Evolutionary conservation across 2,797 vertebrate species (phyloP).

Genomic region (Neoniphon sammara): DNA sequence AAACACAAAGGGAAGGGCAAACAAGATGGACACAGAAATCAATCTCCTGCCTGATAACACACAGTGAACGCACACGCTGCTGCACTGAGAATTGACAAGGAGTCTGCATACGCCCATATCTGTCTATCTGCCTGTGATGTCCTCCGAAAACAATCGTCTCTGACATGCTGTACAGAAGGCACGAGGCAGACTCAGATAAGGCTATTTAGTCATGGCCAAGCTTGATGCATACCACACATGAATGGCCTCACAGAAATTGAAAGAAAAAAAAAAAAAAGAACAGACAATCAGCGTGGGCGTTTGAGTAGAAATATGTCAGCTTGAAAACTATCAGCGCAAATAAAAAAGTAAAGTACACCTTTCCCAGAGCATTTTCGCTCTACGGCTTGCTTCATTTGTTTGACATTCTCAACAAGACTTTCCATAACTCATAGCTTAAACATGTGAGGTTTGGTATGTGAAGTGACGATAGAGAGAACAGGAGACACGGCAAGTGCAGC

Average conservation of each 20-base stretch:
- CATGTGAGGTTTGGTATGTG: too few relatives aligned
- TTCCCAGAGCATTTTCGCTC: conserved; percentile 13
- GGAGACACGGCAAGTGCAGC: conserved; percentile 33
- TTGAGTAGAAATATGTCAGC: conserved; percentile 24
- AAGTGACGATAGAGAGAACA: not conserved
- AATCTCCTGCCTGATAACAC: conserved; percentile 77
- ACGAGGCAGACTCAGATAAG: conserved; percentile 62
- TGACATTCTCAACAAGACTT: not conserved
- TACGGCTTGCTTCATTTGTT: conserved; percentile 27
- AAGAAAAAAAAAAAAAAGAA: conserved; percentile 26
- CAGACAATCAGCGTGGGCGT: conserved; percentile 38
- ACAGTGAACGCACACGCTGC: conserved; percentile 55
- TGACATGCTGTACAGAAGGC: conserved; percentile 62
- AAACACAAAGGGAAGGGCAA: conserved; percentile 80
- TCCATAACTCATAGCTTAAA: too few relatives aligned
- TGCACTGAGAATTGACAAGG: conserved; percentile 67
- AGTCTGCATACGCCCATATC: conserved; percentile 56
- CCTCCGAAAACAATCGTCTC: conserved; percentile 75
- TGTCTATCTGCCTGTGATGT: conserved; percentile 73
- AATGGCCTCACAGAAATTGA: conserved; percentile 47
- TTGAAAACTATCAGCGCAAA: conserved; percentile 22
- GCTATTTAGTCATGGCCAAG: conserved; percentile 61
- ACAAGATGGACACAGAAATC: conserved; percentile 80
- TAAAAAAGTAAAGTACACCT: conserved; percentile 15
- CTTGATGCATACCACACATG: conserved; percentile 46